Base-by-base conservation (phyloP, 1,140 invertebrate genomes). In the Drosophila sulfurigaster region DNA sequence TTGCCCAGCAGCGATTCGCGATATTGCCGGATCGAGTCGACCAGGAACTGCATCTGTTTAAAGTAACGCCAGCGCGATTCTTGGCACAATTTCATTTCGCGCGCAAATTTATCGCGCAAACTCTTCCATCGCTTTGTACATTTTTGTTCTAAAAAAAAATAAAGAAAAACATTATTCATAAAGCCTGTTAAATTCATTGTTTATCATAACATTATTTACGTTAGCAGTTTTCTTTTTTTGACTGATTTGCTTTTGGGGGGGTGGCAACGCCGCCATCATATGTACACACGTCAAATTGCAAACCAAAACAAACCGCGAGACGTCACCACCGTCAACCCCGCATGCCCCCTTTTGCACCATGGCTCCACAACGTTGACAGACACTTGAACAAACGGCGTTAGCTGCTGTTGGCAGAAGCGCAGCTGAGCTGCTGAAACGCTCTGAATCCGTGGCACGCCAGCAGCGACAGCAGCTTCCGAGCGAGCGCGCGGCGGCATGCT, bases 121-220 rank as follows among this genome's bases (percentile, higher is more conserved):
- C 91, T 92, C 59, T 92, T 92, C 91, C 91, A 92, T 5, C 91
- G 91, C 57, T 92, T 92, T 62, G 91, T 92, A 71, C 91, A 92
- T 83, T 92, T 92, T 91, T 92, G 91, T 79, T 92, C 91, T 92
- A 30, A 2, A 75, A 49, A 45, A 38, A 5, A n/a, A 69, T 0
- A 48, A 35, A 62, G 16, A 43, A 13, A 32, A 10, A 35, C 35
- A 48, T 5, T 1, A n/a, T 4, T 28, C 3, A 54, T 45, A 43
- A 38, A 35, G 35, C 11, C 5, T 3, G 16, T 48, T 49, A 7
- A 13, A 52, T 7, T 16, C 20, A 51, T 30, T 25, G 20, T 25
- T 25, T 25, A 25, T 25, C 20, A 25, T 25, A 25, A 25, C 20
- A 13, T 45, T 28, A 13, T 28, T 59, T 46, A 45, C 20, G 16